phyloP scores from a whole-genome alignment of 35 echinoderm and acorn worm species.

The Eucidaris tribuloides region DNA sequence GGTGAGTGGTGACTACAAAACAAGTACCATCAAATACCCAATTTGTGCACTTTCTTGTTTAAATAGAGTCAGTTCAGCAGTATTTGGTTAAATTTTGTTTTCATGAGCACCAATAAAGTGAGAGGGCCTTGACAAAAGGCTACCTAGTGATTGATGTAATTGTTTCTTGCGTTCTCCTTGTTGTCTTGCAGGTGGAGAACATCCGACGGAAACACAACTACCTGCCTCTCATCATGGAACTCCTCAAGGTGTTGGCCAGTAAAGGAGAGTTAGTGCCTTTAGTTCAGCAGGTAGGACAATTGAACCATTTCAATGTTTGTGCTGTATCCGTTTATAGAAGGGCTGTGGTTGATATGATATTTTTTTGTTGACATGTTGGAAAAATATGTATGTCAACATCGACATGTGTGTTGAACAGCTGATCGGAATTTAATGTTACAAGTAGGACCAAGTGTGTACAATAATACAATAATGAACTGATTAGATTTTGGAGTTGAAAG shows the following conservation, averaged over 20 bases:
- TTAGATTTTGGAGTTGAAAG: too few species aligned
- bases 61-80: background rate
- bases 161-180: background rate
- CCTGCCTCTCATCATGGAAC: slow-evolving; percentile 94
- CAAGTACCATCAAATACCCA: too few species aligned
- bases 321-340: background rate
- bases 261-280: slow-evolving; percentile 81
- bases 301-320: too few species aligned
- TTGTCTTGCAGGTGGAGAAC: slow-evolving; percentile 74
- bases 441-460: background rate
- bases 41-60: too few species aligned
- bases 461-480: background rate
- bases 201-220: slow-evolving; percentile 96
- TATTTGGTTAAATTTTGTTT: background rate
- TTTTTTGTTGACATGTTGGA: background rate
- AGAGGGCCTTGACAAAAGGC: too few species aligned
- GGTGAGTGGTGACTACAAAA: too few species aligned
- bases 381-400: background rate
- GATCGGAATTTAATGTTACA: background rate
- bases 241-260: slow-evolving; percentile 74
- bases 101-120: background rate
- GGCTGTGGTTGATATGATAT: background rate
- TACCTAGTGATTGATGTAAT: background rate
- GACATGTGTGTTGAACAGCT: background rate
- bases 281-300: slow-evolving; percentile 69